A percentile compares a stretch with the other conserved stretches of the same genome.
phyloP scores from a whole-genome alignment of 2,888 invertebrate species.

The Pristionchus japonicus region DNA sequence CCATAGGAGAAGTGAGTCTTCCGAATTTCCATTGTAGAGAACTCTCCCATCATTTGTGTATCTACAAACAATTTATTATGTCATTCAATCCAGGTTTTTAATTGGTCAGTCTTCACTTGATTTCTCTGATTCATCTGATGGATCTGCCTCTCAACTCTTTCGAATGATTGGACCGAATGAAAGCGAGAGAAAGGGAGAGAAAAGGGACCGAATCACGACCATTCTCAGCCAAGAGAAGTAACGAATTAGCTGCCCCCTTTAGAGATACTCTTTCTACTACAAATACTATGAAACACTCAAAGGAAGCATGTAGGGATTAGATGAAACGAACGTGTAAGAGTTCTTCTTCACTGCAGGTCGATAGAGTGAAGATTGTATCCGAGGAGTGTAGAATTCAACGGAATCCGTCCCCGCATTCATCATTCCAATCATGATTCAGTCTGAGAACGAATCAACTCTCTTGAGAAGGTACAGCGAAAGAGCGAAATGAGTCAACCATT shows the following conservation, averaged over 20 bases:
- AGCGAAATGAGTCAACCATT: neutral
- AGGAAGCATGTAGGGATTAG: neutral
- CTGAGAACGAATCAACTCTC: neutral
- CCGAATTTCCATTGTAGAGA: neutral
- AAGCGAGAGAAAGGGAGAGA: neutral
- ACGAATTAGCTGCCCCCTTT: neutral
- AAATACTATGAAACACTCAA: conserved; percentile 7
- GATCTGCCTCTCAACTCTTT: neutral
- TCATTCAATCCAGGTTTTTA: neutral
- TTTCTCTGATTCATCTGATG: neutral
- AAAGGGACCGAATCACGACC: neutral
- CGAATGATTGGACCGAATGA: neutral
- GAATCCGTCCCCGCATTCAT: conserved; percentile 59
- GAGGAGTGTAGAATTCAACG: conserved; percentile 61
- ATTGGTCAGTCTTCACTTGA: neutral
- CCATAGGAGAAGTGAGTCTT: conserved; percentile 22
- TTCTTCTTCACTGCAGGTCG: neutral
- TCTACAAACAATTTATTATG: conserved; percentile 44
- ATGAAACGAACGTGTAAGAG: neutral
- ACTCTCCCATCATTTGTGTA: conserved; percentile 60
- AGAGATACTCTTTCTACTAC: neutral
- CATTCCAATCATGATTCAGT: conserved; percentile 59
- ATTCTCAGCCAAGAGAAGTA: neutral
- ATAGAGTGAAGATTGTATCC: conserved; percentile 56
- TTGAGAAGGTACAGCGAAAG: neutral